Evolutionary conservation across 2,888 invertebrate species (phyloP), one percentile per base, ranked within the genome.

Genomic region (Azorinus chamasolen): DNA sequence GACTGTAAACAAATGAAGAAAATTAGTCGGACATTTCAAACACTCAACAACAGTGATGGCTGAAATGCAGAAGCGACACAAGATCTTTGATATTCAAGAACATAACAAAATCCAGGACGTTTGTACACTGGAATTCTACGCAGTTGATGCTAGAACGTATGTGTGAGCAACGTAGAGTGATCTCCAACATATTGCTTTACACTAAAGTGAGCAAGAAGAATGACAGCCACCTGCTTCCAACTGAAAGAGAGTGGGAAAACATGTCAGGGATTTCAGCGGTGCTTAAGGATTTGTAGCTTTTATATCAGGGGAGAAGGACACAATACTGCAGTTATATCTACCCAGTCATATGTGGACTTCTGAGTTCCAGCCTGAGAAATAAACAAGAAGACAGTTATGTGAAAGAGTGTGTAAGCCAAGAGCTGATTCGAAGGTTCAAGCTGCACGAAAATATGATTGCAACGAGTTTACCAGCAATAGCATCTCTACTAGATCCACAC

Each of bases 11-110:
- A 27, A 46, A 22, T 54, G 50, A 14, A 39, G 73, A 6, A 74
- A 74, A n/a, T 24, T 68, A 27, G 68, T 63, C 10, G 58, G 48
- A n/a, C 74, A 74, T 51, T 68, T 74, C n/a, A 70, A 70, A 25
- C 64, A 69, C 24, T 75, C 69, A 0, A 69, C 69, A 12, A 69
- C 63, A n/a, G 16, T 63, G 10, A 63, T 54, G 4, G 68, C 69
- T 3, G 64, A 69, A 32, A 59, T 64, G 51, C 25, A 59, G 24
- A 73, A 55, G 48, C 50, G 55, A 16, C 46, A 73, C 37, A 46
- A 62, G n/a, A n/a, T 37, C 8, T 41, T 41, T 16, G 46, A 46
- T 20, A 18, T 46, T 10, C 46, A n/a, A 46, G n/a, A n/a, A 5
- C n/a, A 46, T 16, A 20, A 46, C 16, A n/a, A 18, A 16, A 20